Evolutionary conservation across 2,113 vertebrate genomes (phyloP).

Genomic region (Herpetotheres cachinnans): DNA sequence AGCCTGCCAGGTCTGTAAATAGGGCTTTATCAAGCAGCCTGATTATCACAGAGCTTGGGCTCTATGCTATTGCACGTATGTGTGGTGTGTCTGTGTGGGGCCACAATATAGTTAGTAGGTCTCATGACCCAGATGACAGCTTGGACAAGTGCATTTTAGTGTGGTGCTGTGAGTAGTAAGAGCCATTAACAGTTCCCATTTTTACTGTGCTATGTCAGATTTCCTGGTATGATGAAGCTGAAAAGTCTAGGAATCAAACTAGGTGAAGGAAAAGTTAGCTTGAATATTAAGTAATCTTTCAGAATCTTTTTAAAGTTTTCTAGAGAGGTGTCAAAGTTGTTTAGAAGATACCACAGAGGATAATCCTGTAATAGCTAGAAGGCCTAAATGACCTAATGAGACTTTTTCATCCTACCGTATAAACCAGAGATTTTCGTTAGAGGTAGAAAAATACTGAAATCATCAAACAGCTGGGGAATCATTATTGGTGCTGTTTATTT

Average conservation of each 20-base stretch:
- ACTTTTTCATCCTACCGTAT: background rate
- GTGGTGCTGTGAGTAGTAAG: background rate
- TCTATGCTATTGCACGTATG: rapidly evolving
- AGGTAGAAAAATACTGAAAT: background rate
- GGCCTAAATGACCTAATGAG: background rate
- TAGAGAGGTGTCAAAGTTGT: background rate
- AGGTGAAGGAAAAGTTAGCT: background rate
- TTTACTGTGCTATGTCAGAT: background rate
- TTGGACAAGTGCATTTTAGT: background rate
- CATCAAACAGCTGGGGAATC: background rate
- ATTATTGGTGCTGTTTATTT: background rate
- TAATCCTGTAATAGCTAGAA: background rate
- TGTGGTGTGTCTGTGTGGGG: background rate
- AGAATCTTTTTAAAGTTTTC: background rate
- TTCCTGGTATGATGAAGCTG: background rate
- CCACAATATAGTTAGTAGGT: no score
- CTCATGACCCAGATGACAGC: background rate
- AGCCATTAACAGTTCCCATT: background rate
- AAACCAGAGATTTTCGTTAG: background rate
- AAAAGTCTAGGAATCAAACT: background rate
- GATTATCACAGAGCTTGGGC: background rate
- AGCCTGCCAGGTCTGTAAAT: background rate
- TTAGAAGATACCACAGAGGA: background rate
- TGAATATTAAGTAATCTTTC: background rate
- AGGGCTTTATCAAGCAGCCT: background rate